Conservation (phyloP, 2,113 vertebrate species). For the Leptobrachium leishanense region DNA sequence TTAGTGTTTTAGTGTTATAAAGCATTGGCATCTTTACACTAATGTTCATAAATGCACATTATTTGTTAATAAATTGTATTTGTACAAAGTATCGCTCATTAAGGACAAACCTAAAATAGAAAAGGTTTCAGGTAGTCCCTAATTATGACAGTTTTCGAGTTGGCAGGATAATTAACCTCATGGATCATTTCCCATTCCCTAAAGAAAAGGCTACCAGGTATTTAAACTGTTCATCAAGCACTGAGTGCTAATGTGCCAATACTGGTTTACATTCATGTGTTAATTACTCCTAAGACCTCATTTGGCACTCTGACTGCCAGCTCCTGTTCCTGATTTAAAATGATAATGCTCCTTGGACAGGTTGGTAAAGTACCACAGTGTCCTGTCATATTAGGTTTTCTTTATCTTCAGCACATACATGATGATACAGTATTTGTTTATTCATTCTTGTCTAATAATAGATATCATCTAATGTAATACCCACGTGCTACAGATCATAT, state of each 20-base stretch:
- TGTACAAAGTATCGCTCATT: background rate
- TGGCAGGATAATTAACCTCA: slow-evolving; percentile 3
- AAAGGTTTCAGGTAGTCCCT: background rate
- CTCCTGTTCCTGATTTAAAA: background rate
- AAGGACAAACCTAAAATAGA: background rate
- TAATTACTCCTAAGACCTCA: slow-evolving; percentile 21
- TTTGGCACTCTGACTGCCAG: background rate
- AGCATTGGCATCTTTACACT: no score
- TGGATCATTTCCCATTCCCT: background rate
- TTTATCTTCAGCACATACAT: no score
- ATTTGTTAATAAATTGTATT: background rate
- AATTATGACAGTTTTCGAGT: slow-evolving; percentile 2
- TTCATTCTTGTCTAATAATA: no score
- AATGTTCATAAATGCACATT: background rate
- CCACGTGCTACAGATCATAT: no score
- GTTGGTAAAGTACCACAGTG: no score
- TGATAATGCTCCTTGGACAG: background rate
- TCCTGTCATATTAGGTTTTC: no score
- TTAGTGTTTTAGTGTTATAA: no score
- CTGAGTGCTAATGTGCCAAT: slow-evolving; percentile 18
- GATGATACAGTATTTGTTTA: no score
- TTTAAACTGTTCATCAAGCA: background rate
- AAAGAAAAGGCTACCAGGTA: background rate
- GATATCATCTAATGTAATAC: no score
- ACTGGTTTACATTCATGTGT: slow-evolving; percentile 13